phyloP scores from a whole-genome alignment of 2,888 invertebrate species.

The Netelia melanura region DNA sequence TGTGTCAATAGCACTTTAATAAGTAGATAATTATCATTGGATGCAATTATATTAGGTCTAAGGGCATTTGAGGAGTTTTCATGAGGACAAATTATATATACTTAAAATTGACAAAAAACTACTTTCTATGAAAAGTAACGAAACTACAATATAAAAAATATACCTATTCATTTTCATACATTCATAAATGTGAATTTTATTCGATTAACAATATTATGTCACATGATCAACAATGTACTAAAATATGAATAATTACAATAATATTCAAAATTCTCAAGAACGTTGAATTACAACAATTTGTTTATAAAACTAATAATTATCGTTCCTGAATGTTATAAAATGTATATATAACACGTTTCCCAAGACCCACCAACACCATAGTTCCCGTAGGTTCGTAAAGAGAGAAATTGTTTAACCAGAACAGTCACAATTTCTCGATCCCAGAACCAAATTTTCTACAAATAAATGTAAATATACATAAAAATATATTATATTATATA shows the following conservation, averaged over 20 bases:
- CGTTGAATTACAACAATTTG: background rate
- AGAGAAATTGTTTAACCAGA: conserved; percentile 50
- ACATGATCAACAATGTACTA: conserved; percentile 44
- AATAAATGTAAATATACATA: conserved; percentile 11
- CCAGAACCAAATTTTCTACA: conserved; percentile 26
- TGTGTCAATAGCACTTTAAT: too few relatives aligned
- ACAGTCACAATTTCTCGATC: conserved; percentile 52
- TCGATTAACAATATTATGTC: conserved; percentile 55
- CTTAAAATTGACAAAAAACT: background rate
- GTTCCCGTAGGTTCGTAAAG: conserved; percentile 42
- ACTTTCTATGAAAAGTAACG: background rate
- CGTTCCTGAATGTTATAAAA: background rate
- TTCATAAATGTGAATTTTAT: background rate
- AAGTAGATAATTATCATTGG: too few relatives aligned
- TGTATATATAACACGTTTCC: conserved; percentile 30
- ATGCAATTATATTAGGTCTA: too few relatives aligned
- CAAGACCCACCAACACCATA: conserved; percentile 51
- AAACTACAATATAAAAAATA: conserved; percentile 5
- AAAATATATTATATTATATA: conserved; percentile 24
- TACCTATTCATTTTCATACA: background rate
- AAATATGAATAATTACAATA: conserved; percentile 20
- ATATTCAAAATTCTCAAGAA: background rate
- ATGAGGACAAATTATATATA: background rate
- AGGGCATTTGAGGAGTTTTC: too few relatives aligned
- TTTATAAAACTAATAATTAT: conserved; percentile 2